Evolutionary conservation across 2,797 vertebrate genomes (phyloP), one percentile per base, ranked within the genome.

Genomic region (Danio aesculapii): DNA sequence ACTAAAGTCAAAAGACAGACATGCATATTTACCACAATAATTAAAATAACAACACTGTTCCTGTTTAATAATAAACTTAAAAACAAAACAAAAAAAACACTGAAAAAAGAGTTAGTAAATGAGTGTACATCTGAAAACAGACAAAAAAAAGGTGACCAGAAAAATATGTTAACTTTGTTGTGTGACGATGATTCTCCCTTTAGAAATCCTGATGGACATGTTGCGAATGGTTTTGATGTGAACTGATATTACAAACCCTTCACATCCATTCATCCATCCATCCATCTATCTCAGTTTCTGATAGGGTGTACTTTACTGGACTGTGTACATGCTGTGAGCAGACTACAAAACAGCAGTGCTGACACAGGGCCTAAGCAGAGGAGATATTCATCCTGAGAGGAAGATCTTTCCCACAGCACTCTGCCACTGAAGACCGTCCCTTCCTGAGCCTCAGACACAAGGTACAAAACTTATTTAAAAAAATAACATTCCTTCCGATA

Each of bases 311-410:
- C 87, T 89, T 84, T 84, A 66, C 79, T 68, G 47, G 41, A n/a
- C 79, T 83, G 83, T 84, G 87, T 86, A 88, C 83, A 90, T 88
- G 90, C 89, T 87, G 87, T 79, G 88, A 87, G 3, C 10, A 77
- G 74, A 6, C 52, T 71, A 57, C 41, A 71, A 19, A 79, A 46
- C 75, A 64, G 58, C 46, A 79, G 70, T 87, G 89, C 87, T 82
- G 88, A 90, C 87, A 83, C 47, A 88, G 85, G 83, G 86, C 68
- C 86, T 62, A 84, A 87, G 59, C 86, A 80, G 83, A 87, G 75
- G 77, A 79, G 81, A 84, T 88, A 89, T 90, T 93, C 93, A 92
- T 94, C 91, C 88, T 72, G 78, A 83, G 83, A 85, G 87, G 79
- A 91, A 93, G 89, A 85, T 85, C 84, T 84, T 87, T 81, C 67